Base-by-base conservation (phyloP, 2,797 vertebrate species). In the Thaleichthys pacificus region DNA sequence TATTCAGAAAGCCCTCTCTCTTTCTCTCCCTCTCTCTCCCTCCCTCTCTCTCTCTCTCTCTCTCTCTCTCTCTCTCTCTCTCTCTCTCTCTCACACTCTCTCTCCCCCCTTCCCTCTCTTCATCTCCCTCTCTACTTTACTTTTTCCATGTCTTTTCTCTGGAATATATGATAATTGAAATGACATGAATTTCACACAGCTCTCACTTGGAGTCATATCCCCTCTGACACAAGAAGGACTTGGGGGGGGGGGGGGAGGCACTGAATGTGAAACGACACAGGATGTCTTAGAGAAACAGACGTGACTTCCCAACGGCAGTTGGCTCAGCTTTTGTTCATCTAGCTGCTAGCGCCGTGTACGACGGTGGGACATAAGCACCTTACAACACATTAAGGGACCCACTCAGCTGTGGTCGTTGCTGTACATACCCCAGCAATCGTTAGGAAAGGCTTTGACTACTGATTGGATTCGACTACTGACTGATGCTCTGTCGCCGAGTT, bases 91-190 rank as follows among this genome's bases (percentile, higher is more conserved):
- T 75, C 14, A n/a, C n/a, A n/a, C n/a, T 51, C 49, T 3, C 49
- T 3, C 51, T n/a, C 51, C 19, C 17, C 19, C 17, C 5, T n/a
- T n/a, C 12, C 42, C 42, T 47, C 42, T 38, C 35, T 38, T 38
- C 35, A 38, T 11, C 9, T 38, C 75, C 77, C 69, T 7, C 76
- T 79, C 70, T 81, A 84, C 77, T 76, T 75, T 81, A 84, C 77
- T 24, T 24, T 76, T 68, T 75, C 71, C 64, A 19, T 82, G 61
- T 79, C 72, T 81, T 78, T 85, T 80, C 77, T 80, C 65, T 79
- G 77, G 82, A 89, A 88, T 86, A 79, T 78, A 89, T 90, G 86
- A 89, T 84, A 82, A 84, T 84, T 35, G 32, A 35, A 35, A 35
- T 35, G 32, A 35, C 32, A 35, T 35, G 32, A 35, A 87, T 86